Evolutionary conservation across 1,140 invertebrate genomes (phyloP), one percentile per base, ranked within the genome.

Genomic region (Odontomachus brunneus): DNA sequence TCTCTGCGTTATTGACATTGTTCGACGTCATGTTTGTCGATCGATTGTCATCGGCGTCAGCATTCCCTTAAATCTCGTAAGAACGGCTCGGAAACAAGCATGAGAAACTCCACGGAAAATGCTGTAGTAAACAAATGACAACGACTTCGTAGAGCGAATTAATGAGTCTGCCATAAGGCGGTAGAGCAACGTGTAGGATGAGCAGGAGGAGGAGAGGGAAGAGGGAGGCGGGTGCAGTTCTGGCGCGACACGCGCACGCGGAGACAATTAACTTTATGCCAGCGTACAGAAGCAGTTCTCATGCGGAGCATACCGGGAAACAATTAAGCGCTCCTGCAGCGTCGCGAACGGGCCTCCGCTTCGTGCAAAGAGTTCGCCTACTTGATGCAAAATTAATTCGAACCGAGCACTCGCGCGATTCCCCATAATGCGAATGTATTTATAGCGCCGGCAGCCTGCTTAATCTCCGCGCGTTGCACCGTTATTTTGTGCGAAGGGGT

Each of bases 261-360:
- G 66, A 86, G 85, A 87, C 69, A 66, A 86, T 87, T 83, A 86
- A 53, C 48, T 78, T 60, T 73, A 60, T n/a, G 29, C 57, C n/a
- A 53, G 59, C 60, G 51, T 38, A 48, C 51, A 59, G 67, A 33
- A 71, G 24, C 66, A 29, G 49, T 83, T 87, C 62, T 87, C 84
- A 38, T 63, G 53, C 29, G 12, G 53, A 55, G 24, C 48, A 66
- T 76, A 86, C 84, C 59, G 62, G 14, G 65, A 86, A 87, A 87
- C 78, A 86, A 87, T 86, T 86, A 86, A 75, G 71, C 59, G 51
- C 49, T 22, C 12, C 59, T 74, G 44, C 62, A 51, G 22, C n/a
- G 33, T 49, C 69, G 33, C 73, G 22, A 60, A 83, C 84, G 62
- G 83, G 75, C 55, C 62, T 85, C 29, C 53, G 29, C 7, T 0